These are phyloP conservation scores for Cerceris ruficornis DNA, from an alignment of 2,888 invertebrate genomes.

Conservation along the genomic window DNA sequence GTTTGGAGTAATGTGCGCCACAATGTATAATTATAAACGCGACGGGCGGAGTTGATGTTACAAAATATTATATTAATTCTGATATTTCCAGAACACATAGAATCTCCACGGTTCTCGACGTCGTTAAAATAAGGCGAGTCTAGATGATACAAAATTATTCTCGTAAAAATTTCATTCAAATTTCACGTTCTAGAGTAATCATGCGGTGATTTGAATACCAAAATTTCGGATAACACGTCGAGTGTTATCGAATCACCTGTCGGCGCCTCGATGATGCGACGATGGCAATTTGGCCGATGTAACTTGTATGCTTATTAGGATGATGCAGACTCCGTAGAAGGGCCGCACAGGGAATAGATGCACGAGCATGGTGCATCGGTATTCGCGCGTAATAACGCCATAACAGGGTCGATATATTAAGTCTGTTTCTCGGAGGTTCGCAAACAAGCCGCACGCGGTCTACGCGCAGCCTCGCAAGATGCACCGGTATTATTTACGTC, in stretches of 20 bases:
- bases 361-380: constrained; percentile 41
- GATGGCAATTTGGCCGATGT: constrained; percentile 43
- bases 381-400: constrained; percentile 60
- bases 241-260: constrained; percentile 49
- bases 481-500: constrained; percentile 54
- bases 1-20: too few species aligned
- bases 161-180: neutral
- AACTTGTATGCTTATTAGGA: constrained; percentile 39
- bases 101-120: too few species aligned
- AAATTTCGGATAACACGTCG: constrained; percentile 39
- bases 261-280: constrained; percentile 40
- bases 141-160: too few species aligned
- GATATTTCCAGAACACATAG: too few species aligned
- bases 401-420: constrained; percentile 65
- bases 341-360: constrained; percentile 2
- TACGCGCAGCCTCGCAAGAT: constrained; percentile 51
- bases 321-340: constrained; percentile 33
- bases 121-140: too few species aligned
- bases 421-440: constrained; percentile 37
- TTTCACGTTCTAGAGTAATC: neutral
- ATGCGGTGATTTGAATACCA: constrained; percentile 18
- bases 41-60: too few species aligned
- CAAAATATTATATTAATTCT: too few species aligned
- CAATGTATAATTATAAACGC: too few species aligned
- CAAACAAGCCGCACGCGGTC: constrained; percentile 34